Evolutionary conservation across 2,888 invertebrate species (phyloP), one percentile per base, ranked within the genome.

Genomic region (Philonicus albiceps): DNA sequence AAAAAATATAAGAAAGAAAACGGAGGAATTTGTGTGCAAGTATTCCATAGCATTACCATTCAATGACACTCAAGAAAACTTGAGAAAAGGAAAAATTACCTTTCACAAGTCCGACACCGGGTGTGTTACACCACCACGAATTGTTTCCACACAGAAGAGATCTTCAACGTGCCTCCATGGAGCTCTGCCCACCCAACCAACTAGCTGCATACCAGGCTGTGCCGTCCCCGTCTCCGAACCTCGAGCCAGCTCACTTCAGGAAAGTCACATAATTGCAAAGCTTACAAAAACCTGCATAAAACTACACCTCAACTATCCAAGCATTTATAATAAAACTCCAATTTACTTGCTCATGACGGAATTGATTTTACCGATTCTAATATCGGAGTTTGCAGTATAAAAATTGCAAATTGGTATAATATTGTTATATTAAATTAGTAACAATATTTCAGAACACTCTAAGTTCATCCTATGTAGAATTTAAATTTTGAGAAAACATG

Each of bases 71-170:
- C n/a, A 74, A 34, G 74, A 74, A 74, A 74, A 74, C 34, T 34
- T 74, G 74, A 74, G 74, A 74, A 74, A 74, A 74, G 74, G 74
- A 37, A 74, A 74, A 74, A 74, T 74, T 31, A 37, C 74, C 74
- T 74, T 74, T 74, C 34, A 74, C 74, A 74, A 74, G 74, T 19
- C 27, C 8, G 64, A 64, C 64, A 22, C 22, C 13, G 64, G 22
- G 64, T 64, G 64, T 64, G 11, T 64, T 64, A 64, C 64, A 64
- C 64, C 27, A 27, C 27, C 27, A 64, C 64, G 64, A 64, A 64
- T 64, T 64, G 64, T 64, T 27, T 64, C 64, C 11, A 11, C 27
- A 64, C 27, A 64, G 64, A 27, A 3, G 22, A 22, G 64, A 22
- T 22, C 64, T 22, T 64, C 64, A 64, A 22, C 22, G 6, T 49